phyloP scores from a whole-genome alignment of 1,140 invertebrate species.

The Lordiphosa collinella region DNA sequence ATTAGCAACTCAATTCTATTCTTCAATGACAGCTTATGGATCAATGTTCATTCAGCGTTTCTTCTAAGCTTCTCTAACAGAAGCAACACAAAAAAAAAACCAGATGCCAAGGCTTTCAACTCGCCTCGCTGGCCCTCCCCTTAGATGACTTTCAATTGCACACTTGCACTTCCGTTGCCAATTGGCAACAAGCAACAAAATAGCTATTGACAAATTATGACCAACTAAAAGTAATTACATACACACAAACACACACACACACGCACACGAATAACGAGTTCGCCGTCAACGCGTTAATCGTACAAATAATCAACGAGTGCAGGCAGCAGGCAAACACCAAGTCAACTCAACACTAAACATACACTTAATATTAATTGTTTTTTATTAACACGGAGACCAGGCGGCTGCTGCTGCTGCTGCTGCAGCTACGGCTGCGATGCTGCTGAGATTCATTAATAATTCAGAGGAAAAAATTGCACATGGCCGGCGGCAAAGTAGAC shows the following conservation, averaged over 20 bases:
- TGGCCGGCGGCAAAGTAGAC: constrained; percentile 64
- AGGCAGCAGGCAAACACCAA: constrained; percentile 39
- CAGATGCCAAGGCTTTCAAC: no score
- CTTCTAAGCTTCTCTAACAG: no score
- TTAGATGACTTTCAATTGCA: constrained; percentile 41
- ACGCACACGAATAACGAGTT: constrained; percentile 55
- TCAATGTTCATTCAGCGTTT: no score
- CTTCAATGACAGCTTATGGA: no score
- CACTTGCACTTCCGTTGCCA: constrained; percentile 64
- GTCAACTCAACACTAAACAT: constrained; percentile 69
- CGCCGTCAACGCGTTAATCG: constrained; percentile 66
- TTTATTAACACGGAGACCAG: constrained; percentile 64
- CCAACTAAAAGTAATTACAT: constrained; percentile 77
- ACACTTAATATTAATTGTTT: constrained; percentile 78
- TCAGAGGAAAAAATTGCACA: constrained; percentile 65
- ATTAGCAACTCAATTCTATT: no score
- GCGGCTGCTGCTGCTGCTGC: constrained; percentile 27
- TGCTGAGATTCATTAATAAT: constrained; percentile 74
- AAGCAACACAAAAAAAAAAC: background rate
- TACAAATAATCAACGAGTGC: constrained; percentile 72
- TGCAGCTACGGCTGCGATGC: constrained; percentile 8
- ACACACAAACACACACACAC: constrained; percentile 35
- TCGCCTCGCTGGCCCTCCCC: background rate
- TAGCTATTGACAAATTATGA: constrained; percentile 78
- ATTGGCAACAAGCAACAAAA: constrained; percentile 64